Evolutionary conservation across 2,113 vertebrate genomes (phyloP).

Genomic region (Ceyx melanurus): DNA sequence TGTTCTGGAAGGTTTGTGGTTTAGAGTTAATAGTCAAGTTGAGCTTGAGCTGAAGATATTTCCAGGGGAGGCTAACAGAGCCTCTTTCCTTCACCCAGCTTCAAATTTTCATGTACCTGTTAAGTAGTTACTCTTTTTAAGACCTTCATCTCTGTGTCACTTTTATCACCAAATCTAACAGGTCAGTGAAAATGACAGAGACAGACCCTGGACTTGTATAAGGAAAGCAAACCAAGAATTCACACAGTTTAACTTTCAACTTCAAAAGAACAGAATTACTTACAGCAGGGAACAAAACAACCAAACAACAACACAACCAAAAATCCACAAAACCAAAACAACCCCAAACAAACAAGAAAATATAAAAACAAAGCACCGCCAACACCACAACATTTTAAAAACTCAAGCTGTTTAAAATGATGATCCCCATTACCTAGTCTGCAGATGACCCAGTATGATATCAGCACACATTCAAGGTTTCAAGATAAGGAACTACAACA

Average conservation of each 20-base stretch:
- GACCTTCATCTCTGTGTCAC: not conserved
- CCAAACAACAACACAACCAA: no score
- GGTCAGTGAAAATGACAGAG: not conserved
- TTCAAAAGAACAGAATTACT: not conserved
- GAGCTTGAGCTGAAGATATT: not conserved
- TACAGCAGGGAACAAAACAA: not conserved
- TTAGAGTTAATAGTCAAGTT: not conserved
- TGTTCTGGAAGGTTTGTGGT: not conserved
- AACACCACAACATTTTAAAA: not conserved
- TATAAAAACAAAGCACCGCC: no score
- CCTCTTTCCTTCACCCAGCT: not conserved
- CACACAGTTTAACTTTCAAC: not conserved
- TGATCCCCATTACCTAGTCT: not conserved
- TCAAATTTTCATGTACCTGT: not conserved
- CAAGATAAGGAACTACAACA: slow-evolving; percentile 36
- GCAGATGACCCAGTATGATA: slow-evolving; percentile 26
- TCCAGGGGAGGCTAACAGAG: not conserved
- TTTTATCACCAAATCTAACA: not conserved
- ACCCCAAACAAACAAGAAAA: no score
- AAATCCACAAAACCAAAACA: no score
- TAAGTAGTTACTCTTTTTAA: not conserved
- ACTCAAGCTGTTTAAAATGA: not conserved
- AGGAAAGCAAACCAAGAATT: not conserved
- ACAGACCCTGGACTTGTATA: not conserved
- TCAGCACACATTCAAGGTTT: slow-evolving; percentile 17